Evolutionary conservation across 2,113 vertebrate genomes (phyloP), one percentile per base, ranked within the genome.

Genomic region (Capreolus pygargus): DNA sequence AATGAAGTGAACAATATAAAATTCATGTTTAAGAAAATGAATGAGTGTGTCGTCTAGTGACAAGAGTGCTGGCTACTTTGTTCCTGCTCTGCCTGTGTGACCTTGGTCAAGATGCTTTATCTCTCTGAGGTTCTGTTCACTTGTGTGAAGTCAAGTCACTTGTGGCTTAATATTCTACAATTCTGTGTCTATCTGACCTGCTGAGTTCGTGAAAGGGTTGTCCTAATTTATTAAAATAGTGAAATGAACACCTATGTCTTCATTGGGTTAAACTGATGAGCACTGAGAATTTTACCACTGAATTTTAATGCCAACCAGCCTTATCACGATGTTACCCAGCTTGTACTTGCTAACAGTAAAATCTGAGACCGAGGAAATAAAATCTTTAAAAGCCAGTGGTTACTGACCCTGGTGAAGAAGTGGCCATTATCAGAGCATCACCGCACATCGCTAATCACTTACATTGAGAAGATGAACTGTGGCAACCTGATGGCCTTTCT

Each of bases 341-440:
- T 82, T 85, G 76, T 27, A 90, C 85, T 89, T 60, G 87, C 36
- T 85, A 60, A 64, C 4, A 27, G 67, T 52, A 82, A 88, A 92
- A 70, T 21, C 33, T 45, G 67, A 96, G 43, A 23, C 8, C n/a
- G 93, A 94, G 91, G 94, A 93, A 82, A 86, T 86, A 87, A 96
- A 85, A 89, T 15, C 86, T 93, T 76, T 58, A 45, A 70, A 94
- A 50, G 50, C 67, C 25, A 64, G 30, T 0, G 4, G 36, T 43
- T 60, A 23, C 36, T 47, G 67, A 88, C 43, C 39, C 8, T 1
- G 19, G 52, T 43, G 45, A 45, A 45, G 27, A 60, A 78, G 27
- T 11, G 58, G 76, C 52, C 19, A 25, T 58, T 61, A 30, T 74
- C 61, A 15, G 82, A 52, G 47, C 21, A 19, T 47, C 54, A 23